Conservation (phyloP, 2,888 invertebrate species). For the Drosophila macrospina region DNA sequence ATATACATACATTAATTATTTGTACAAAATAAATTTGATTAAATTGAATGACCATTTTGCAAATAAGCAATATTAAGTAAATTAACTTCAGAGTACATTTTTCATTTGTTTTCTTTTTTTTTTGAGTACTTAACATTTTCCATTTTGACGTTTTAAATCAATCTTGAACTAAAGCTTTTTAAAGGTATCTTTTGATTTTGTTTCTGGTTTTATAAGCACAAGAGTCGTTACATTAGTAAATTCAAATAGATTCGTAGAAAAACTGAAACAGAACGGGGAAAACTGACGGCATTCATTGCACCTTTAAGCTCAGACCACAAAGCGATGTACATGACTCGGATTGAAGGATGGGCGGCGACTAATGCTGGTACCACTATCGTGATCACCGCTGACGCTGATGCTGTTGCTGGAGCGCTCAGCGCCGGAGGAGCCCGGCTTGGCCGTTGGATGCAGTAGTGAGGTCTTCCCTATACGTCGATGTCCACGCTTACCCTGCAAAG, state of each 20-base stretch:
- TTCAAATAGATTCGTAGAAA: conserved; percentile 35
- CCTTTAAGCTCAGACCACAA: conserved; percentile 75
- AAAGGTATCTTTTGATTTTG: conserved; percentile 27
- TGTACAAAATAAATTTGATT: conserved; percentile 47
- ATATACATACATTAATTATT: conserved; percentile 48
- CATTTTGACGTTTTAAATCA: neutral
- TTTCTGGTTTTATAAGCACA: conserved; percentile 7
- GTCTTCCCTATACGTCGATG: conserved; percentile 76
- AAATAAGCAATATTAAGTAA: conserved; percentile 7
- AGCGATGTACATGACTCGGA: conserved; percentile 84
- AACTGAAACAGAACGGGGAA: conserved; percentile 9
- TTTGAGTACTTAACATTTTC: conserved; percentile 28
- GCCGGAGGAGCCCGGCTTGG: conserved; percentile 37
- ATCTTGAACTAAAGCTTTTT: conserved; percentile 54
- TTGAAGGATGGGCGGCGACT: conserved; percentile 79
- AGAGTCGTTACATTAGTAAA: conserved; percentile 34
- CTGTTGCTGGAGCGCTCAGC: conserved; percentile 45
- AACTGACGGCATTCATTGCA: conserved; percentile 5
- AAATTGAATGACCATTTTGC: conserved; percentile 41
- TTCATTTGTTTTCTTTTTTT: conserved; percentile 6
- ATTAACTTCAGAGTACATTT: conserved; percentile 27
- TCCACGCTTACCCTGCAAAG: conserved; percentile 81
- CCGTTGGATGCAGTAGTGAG: conserved; percentile 64
- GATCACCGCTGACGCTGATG: conserved; percentile 42
- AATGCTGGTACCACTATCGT: conserved; percentile 43